Base-by-base conservation (phyloP, 2,113 vertebrate genomes). In the Pardalotus punctatus region DNA sequence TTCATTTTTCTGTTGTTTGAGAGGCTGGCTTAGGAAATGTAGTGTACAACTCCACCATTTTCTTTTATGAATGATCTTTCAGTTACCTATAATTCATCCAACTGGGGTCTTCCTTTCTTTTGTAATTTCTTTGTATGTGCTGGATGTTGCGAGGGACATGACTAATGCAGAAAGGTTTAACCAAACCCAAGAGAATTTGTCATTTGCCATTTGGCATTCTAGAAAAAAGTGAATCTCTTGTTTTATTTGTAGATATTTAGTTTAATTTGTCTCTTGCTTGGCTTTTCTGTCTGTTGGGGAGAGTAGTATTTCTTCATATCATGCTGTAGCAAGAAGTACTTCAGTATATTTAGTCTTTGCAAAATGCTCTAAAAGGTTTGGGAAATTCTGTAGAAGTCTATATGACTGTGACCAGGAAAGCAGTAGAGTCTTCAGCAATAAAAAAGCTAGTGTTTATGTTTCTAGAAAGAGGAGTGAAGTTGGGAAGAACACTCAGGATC, bases 271-370 rank as follows among this genome's bases (percentile, higher is more conserved):
- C 9, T 64, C 8, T 76, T 79, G 13, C 16, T 76, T 25, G 12
- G 19, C 14, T 67, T 23, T 77, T 58, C 6, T n/a, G 0, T 60
- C 17, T 45, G 0, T 15, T 25, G 21, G 25, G 36, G 24, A 74
- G 13, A 51, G 10, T 24, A 48, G 28, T 48, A 36, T 72, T 91
- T 91, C 31, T 62, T 66, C 48, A 4, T 31, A 28, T 23, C 6
- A 5, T 36, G 28, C 56, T 38, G 21, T 74, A 8, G 4, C 21
- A 38, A 71, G 38, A 64, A 83, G 13, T 56, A 50, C 35, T 43
- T 45, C 14, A 76, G 14, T 48, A 33, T 81, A 40, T 24, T 43
- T 67, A 36, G 17, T 70, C n/a, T 83, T 38, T 43, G 13, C 22
- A 78, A 83, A 90, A 35, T 61, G 9, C 21, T 82, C 17, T 60